phyloP scores from a whole-genome alignment of 2,888 invertebrate species.

The Ophion ventricosus region DNA sequence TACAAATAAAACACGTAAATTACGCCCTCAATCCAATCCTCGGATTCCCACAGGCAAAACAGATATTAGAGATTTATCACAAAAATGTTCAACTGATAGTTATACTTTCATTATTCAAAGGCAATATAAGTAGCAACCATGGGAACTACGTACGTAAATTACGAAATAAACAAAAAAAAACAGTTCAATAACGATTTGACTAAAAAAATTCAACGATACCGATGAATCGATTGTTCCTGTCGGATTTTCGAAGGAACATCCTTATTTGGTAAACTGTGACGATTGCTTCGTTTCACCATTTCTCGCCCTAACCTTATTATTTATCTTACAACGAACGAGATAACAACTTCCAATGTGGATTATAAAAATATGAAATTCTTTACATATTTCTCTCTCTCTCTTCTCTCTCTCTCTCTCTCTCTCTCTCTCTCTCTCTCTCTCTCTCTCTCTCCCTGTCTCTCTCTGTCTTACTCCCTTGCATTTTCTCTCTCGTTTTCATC shows the following conservation, averaged over 20 bases:
- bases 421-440: too few species aligned
- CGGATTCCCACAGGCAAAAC: not conserved
- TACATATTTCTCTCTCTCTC: conserved; percentile 66
- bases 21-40: conserved; percentile 11
- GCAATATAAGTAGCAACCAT: not conserved
- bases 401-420: conserved; percentile 28
- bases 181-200: conserved; percentile 14
- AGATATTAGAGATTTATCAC: not conserved
- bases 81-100: not conserved
- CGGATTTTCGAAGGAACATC: conserved; percentile 1
- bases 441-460: too few species aligned
- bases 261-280: conserved; percentile 48
- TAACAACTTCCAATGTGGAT: conserved; percentile 86
- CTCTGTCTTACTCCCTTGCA: conserved; percentile 8
- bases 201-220: conserved; percentile 41
- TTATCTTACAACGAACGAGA: conserved; percentile 78
- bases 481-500: conserved; percentile 18
- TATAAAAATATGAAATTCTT: conserved; percentile 84
- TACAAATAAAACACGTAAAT: not conserved
- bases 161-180: conserved; percentile 9
- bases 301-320: conserved; percentile 44
- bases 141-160: not conserved
- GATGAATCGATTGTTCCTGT: not conserved
- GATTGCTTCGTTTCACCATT: conserved; percentile 10
- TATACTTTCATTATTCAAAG: not conserved